Evolutionary conservation across 1,140 invertebrate species (phyloP).

Genomic region (Drosophila bipectinata): DNA sequence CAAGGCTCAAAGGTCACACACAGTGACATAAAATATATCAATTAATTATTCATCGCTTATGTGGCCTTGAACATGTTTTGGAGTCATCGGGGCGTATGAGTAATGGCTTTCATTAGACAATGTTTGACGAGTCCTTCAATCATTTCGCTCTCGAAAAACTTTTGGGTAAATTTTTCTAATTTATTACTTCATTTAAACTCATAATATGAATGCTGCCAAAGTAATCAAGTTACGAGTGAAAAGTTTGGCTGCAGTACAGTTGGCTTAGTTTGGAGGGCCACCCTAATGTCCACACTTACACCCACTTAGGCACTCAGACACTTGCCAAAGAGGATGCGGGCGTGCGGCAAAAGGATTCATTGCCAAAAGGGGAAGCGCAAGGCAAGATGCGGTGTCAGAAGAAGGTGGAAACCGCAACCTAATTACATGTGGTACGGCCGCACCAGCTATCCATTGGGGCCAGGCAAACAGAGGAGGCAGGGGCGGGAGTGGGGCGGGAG

Average conservation of each 20-base stretch:
- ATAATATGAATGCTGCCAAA: background rate
- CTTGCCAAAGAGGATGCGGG: conserved; percentile 67
- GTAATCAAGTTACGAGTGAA: background rate
- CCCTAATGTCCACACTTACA: conserved; percentile 57
- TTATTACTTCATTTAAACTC: background rate
- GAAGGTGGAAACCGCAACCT: conserved; percentile 75
- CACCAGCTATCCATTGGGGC: conserved; percentile 54
- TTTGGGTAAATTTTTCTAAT: background rate
- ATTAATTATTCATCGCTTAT: background rate
- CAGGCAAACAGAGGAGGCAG: conserved; percentile 51
- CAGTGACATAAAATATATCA: conserved; percentile 22
- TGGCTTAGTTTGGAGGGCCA: background rate
- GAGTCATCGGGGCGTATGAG: background rate
- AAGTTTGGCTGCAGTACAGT: background rate
- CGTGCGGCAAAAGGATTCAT: conserved; percentile 64
- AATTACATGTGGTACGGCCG: conserved; percentile 72
- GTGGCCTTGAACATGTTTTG: background rate
- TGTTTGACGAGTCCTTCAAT: no score
- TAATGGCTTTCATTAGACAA: background rate
- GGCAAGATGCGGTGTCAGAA: conserved; percentile 18
- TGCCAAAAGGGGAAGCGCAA: conserved; percentile 55
- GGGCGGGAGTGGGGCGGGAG: conserved; percentile 5
- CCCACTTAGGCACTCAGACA: conserved; percentile 38
- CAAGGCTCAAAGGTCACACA: conserved; percentile 20
- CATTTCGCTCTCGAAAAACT: no score